Base-by-base conservation (phyloP, 2,113 vertebrate genomes). In the Toxotes jaculatrix region DNA sequence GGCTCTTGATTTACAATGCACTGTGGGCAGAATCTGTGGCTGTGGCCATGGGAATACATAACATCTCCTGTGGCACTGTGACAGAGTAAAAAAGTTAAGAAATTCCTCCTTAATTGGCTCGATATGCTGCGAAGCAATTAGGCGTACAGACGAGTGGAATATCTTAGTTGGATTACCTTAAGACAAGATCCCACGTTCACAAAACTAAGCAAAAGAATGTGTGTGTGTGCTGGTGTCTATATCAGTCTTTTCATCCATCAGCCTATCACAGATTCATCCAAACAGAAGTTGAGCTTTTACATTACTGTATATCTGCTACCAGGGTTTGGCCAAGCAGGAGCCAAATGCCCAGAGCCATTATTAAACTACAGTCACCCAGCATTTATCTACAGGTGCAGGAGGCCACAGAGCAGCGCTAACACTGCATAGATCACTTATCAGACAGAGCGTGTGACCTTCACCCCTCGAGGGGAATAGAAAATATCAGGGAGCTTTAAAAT, bases 1-100 rank as follows among this genome's bases (percentile, higher is more conserved):
- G 80, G 56, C 75, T 36, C 82, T 66, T 73, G 74, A 83, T 89
- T 79, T 77, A 74, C 75, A 74, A 70, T 74, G 74, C 79, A 74
- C 79, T 62, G 68, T 53, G 75, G 59, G 81, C 64, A 65, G 49
- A 84, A 51, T 69, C 32, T 60, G 47, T 45, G 49, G 16, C 75
- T 61, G 23, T 66, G 59, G 42, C 66, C 49, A 69, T 10, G 76
- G 74, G 73, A 47, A 64, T 73, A 70, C 42, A 60, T 45, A 63
- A 81, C 32, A 38, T 75, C 65, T 77, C 62, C 49, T 56, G 59
- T 31, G 4, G 70, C 74, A 34, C 62, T 16, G 2, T 70, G 70
- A 83, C 67, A 74, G n/a, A 76, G 59, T 74, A 19, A 65, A 43
- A 59, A 23, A 67, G 56, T 65, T 3, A 16, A 31, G 21, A 64